Conservation (phyloP, 1,140 invertebrate genomes). For the Procambarus virginalis region DNA sequence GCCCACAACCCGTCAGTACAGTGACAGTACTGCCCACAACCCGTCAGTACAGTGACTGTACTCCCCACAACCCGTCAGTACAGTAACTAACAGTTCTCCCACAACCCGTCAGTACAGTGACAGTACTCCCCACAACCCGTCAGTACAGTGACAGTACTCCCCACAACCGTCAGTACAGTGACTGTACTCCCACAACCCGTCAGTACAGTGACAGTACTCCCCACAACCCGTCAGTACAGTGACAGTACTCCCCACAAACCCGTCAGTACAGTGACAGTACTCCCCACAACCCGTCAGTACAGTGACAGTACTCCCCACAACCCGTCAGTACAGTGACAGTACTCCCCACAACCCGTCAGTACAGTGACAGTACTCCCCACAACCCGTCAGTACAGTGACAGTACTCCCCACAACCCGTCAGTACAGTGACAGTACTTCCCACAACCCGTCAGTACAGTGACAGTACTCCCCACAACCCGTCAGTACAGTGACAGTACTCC, state of each 20-base stretch:
- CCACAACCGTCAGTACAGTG: no score
- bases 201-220: no score
- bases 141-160: no score
- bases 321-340: conserved; percentile 43
- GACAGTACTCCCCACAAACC: neutral
- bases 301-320: conserved; percentile 28
- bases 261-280: neutral
- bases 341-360: neutral
- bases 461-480: conserved; percentile 23
- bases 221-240: neutral
- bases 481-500: conserved; percentile 16
- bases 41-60: neutral
- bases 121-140: no score
- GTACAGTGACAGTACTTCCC: neutral
- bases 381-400: neutral
- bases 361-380: no score
- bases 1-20: neutral
- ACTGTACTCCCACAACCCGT: no score
- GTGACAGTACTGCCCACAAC: neutral
- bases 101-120: conserved; percentile 13
- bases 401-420: neutral
- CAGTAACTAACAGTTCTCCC: conserved; percentile 9
- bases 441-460: neutral
- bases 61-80: neutral
- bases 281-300: conserved; percentile 6